phyloP scores from a whole-genome alignment of 2,797 vertebrate species.

The Xenopus petersii region DNA sequence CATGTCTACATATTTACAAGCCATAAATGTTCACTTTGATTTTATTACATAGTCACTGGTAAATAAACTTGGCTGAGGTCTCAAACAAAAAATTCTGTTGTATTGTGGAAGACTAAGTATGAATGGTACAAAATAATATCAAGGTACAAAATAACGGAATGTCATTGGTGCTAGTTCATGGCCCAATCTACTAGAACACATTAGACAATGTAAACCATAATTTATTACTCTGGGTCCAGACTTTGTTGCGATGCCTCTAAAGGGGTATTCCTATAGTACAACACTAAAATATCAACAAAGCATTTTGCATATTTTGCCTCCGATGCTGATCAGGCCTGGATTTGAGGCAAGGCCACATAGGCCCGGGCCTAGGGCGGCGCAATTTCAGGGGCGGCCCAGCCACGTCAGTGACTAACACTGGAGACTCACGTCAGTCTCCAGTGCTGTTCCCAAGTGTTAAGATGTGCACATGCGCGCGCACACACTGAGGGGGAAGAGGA shows the following conservation, averaged over 20 bases:
- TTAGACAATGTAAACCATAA: conserved; percentile 7
- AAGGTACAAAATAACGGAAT: conserved; percentile 60
- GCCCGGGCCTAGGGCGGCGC: no score
- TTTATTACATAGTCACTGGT: conserved; percentile 55
- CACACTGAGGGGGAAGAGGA: no score
- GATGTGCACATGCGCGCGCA: no score
- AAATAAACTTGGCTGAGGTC: conserved; percentile 57
- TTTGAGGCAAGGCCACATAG: no score
- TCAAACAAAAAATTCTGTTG: conserved; percentile 57
- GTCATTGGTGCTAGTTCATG: conserved; percentile 63
- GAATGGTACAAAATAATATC: conserved; percentile 54
- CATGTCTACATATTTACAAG: conserved; percentile 69
- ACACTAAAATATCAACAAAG: conserved; percentile 58
- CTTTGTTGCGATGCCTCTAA: conserved; percentile 34
- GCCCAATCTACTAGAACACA: neutral
- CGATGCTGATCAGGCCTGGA: conserved; percentile 61
- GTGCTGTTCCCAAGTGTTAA: no score
- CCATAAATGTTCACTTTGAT: conserved; percentile 53
- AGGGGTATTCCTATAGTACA: conserved; percentile 58
- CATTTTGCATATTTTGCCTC: conserved; percentile 61
- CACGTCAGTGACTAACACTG: no score
- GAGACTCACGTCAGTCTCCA: no score
- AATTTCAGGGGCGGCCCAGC: no score
- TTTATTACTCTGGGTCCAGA: conserved; percentile 13
- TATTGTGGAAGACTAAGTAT: conserved; percentile 68